Evolutionary conservation across 2,113 vertebrate genomes (phyloP).

Genomic region (Propithecus coquereli): DNA sequence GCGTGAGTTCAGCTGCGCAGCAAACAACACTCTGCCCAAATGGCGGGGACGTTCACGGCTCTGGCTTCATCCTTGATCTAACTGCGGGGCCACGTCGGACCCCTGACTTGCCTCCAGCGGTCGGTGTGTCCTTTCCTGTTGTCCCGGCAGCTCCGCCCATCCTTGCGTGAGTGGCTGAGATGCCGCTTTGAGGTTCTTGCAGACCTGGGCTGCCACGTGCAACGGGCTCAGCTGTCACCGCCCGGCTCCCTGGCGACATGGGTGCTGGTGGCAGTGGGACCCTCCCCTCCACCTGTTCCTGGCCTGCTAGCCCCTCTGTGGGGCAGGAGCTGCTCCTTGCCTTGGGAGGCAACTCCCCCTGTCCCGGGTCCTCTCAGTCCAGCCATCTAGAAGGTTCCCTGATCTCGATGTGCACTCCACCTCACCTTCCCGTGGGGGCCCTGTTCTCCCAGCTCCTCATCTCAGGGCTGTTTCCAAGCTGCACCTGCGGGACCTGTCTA

Average conservation of each 20-base stretch:
- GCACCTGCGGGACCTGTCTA: not conserved
- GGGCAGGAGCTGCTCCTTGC: not conserved
- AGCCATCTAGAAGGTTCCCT: no score
- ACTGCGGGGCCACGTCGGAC: not conserved
- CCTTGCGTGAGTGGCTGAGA: not conserved
- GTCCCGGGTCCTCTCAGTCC: no score
- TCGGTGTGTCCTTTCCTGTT: no score
- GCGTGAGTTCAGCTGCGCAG: no score
- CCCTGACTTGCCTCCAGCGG: not conserved
- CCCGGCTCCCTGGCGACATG: not conserved
- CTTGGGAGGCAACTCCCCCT: not conserved
- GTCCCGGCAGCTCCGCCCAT: no score
- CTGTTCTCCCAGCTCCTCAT: not conserved
- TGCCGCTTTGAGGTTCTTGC: not conserved
- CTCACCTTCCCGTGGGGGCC: not conserved
- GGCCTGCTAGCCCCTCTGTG: not conserved
- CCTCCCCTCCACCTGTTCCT: not conserved
- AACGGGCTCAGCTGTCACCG: not conserved
- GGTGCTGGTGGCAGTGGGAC: not conserved
- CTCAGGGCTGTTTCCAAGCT: not conserved
- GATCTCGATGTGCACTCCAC: not conserved
- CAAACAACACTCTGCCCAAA: not conserved
- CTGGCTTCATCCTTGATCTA: not conserved
- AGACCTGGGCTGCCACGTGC: not conserved
- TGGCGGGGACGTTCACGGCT: rapidly evolving